Base-by-base conservation (phyloP, 1,140 invertebrate genomes). In the Paralvinella palmiformis region DNA sequence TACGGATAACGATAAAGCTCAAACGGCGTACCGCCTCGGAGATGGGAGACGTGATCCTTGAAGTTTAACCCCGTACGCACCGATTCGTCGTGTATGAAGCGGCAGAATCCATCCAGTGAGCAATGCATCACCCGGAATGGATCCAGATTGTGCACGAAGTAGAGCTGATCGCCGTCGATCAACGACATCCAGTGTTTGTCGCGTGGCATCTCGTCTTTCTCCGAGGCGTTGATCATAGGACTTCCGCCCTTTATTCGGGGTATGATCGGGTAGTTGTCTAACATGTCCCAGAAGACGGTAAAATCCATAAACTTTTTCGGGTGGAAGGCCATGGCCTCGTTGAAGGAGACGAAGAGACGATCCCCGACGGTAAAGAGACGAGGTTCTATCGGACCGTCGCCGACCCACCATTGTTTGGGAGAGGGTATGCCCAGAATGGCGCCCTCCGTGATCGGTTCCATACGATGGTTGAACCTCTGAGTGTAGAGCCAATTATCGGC, bases 121-220 rank as follows among this genome's bases (percentile, higher is more conserved):
- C 68, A 69, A 5, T 64, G 36, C 33, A 69, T 44, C n/a, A 69
- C 61, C 22, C 66, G 44, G 32, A 69, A 45, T 15, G 68, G 68
- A 41, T 69, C 68, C 15, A 69, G 44, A 36, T 68, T 68, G 44
- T 69, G 61, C 15, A 68, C 66, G 48, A 69, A 68, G 50, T 60
- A 68, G 15, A 69, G 48, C 45, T 57, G 20, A 3, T 59, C 65
- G 41, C 45, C 22, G n/a, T 68, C 31, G 22, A 60, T 37, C 32
- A 67, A 27, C 13, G 68, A 66, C 62, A 61, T 59, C 68, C 68
- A 69, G 59, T 69, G 68, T 32, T 69, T 69, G 62, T 69, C 68
- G 44, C 68, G 56, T 20, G 66, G 62, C 66, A 69, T 69, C 37
- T 63, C 61, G 56, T 59, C 57, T 33, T 67, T 58, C 32, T 69